Percentiles rank a stretch among this genome's conserved stretches.
Evolutionary conservation across 2,113 vertebrate species (phyloP).

Genomic region (Cettia cetti): DNA sequence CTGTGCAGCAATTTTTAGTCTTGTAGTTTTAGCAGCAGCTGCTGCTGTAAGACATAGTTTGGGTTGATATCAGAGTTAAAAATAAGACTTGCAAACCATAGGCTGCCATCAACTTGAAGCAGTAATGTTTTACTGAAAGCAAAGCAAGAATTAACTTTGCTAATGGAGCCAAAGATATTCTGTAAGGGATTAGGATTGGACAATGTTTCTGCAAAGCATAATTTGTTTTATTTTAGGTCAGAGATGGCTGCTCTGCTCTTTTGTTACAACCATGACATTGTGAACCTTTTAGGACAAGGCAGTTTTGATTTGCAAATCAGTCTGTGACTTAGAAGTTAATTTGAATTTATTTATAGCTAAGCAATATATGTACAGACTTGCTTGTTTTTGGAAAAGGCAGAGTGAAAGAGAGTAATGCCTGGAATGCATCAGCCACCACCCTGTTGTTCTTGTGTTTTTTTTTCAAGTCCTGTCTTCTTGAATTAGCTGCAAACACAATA

Average conservation of each 20-base stretch:
- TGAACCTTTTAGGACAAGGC: not conserved
- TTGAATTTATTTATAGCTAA: conserved; percentile 45
- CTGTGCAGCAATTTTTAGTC: conserved; percentile 58
- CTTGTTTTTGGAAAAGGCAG: conserved; percentile 31
- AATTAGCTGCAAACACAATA: conserved; percentile 37
- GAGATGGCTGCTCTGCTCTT: not conserved
- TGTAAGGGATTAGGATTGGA: not conserved
- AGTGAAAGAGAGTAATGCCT: conserved; percentile 23
- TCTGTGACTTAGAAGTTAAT: conserved; percentile 17
- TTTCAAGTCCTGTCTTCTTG: conserved; percentile 14
- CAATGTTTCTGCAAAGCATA: not conserved
- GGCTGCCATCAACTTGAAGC: conserved; percentile 5
- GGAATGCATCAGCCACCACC: conserved; percentile 55
- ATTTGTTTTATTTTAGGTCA: not conserved
- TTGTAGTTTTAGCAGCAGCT: conserved; percentile 58
- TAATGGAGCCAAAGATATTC: not conserved
- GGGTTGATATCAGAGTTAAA: conserved; percentile 61
- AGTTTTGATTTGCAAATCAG: conserved; percentile 31
- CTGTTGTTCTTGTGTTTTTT: conserved; percentile 23
- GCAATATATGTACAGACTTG: conserved; percentile 36
- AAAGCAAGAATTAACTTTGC: conserved; percentile 38
- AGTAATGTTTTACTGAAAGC: conserved; percentile 24
- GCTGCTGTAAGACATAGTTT: conserved; percentile 59
- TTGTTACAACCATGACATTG: not conserved
- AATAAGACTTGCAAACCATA: conserved; percentile 60